Evolutionary conservation across 2,797 vertebrate species (phyloP).

Genomic region (Enteromius mattozi): DNA sequence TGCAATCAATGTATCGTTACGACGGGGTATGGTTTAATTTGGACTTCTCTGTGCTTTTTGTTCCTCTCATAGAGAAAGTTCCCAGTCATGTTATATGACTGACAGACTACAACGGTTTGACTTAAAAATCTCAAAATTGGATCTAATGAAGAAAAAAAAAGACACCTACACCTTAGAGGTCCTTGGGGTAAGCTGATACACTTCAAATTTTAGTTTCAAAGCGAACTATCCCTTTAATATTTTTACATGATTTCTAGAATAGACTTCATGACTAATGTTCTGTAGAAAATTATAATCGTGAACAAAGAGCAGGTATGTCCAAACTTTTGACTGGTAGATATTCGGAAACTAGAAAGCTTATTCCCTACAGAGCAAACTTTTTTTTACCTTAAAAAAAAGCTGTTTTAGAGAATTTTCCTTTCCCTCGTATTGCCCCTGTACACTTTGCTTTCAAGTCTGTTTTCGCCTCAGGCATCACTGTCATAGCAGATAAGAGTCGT

Average conservation of each 20-base stretch:
- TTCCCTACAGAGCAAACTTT: neutral
- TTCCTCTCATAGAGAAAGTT: no score
- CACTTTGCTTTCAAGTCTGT: constrained; percentile 37
- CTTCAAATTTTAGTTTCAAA: no score
- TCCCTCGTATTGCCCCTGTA: constrained; percentile 7
- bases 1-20: no score
- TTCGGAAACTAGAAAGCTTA: neutral
- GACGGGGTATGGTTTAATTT: no score
- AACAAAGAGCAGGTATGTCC: neutral
- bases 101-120: no score
- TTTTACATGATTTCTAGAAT: neutral
- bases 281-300: neutral
- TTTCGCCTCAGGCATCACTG: constrained; percentile 46
- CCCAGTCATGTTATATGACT: no score
- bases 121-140: no score
- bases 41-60: no score
- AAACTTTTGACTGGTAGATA: neutral
- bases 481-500: constrained; percentile 46
- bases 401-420: constrained; percentile 15
- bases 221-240: neutral
- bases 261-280: neutral
- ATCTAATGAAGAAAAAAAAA: no score
- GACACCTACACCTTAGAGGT: no score
- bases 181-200: no score
- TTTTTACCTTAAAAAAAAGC: neutral